Conservation (phyloP, 2,888 invertebrate species). For the Tetranychus piercei region DNA sequence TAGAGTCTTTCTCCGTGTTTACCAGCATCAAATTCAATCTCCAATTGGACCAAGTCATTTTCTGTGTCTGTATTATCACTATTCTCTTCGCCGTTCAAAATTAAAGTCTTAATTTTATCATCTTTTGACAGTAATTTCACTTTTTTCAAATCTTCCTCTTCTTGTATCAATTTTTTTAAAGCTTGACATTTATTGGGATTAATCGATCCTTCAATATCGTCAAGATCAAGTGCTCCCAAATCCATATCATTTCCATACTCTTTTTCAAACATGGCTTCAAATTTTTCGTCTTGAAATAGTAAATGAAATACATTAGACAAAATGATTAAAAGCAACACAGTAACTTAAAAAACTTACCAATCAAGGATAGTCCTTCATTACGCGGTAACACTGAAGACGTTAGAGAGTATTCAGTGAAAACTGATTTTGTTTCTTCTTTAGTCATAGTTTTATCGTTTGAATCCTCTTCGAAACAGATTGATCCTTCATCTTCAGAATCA, state of each 20-base stretch:
- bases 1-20: conserved; percentile 41
- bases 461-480: conserved; percentile 21
- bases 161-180: conserved; percentile 48
- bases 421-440: conserved; percentile 60
- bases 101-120: background rate
- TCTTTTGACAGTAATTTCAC: conserved; percentile 6
- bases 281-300: conserved; percentile 56
- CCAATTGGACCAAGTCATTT: conserved; percentile 17
- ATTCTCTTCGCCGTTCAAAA: background rate
- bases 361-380: conserved; percentile 51
- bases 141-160: conserved; percentile 34
- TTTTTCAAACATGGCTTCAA: conserved; percentile 52
- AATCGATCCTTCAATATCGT: conserved; percentile 65
- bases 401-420: conserved; percentile 83
- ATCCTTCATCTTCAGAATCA: conserved; percentile 14
- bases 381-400: conserved; percentile 70
- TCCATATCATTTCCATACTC: conserved; percentile 64
- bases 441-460: conserved; percentile 23
- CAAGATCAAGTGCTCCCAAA: conserved; percentile 69
- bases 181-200: conserved; percentile 44
- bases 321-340: background rate
- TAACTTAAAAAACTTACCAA: background rate
- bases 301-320: background rate
- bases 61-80: background rate
- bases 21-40: conserved; percentile 13